Percentiles rank a stretch among this genome's conserved stretches.
Evolutionary conservation across 2,797 vertebrate species (phyloP).

Genomic region (Hippopotamyrus pictus): DNA sequence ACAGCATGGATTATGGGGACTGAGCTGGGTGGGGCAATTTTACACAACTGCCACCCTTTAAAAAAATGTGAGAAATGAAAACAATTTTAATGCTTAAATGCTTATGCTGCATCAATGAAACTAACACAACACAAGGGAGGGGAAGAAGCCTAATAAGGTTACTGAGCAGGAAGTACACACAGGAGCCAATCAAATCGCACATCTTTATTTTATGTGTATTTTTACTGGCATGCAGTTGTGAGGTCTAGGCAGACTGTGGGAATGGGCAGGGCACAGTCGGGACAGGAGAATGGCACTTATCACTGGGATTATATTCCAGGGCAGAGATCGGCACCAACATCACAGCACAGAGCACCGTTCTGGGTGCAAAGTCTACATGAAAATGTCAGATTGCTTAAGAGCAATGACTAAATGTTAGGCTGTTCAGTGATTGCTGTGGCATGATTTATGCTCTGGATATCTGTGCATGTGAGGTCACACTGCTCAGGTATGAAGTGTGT

Average conservation of each 20-base stretch:
- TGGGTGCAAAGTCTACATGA: background rate
- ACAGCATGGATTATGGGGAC: slow-evolving; percentile 20
- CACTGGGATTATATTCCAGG: too few species aligned
- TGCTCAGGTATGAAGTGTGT: background rate
- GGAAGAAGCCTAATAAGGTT: background rate
- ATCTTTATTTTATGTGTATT: background rate
- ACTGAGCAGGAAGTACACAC: background rate
- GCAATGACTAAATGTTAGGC: background rate
- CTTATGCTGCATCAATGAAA: background rate
- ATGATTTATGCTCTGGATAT: background rate
- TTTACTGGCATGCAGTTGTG: background rate
- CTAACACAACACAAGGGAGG: background rate
- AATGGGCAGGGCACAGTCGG: background rate
- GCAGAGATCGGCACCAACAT: background rate
- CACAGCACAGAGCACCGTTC: background rate
- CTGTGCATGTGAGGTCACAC: background rate
- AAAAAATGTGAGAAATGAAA: background rate
- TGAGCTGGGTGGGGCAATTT: background rate
- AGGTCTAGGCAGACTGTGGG: background rate
- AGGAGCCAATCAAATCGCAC: background rate
- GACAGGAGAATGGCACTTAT: background rate
- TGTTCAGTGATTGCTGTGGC: background rate
- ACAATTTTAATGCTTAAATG: background rate
- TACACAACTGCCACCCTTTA: background rate
- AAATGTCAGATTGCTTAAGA: background rate